Evolutionary conservation across 1,140 invertebrate species (phyloP).

Genomic region (Thaumatotibia leucotreta): DNA sequence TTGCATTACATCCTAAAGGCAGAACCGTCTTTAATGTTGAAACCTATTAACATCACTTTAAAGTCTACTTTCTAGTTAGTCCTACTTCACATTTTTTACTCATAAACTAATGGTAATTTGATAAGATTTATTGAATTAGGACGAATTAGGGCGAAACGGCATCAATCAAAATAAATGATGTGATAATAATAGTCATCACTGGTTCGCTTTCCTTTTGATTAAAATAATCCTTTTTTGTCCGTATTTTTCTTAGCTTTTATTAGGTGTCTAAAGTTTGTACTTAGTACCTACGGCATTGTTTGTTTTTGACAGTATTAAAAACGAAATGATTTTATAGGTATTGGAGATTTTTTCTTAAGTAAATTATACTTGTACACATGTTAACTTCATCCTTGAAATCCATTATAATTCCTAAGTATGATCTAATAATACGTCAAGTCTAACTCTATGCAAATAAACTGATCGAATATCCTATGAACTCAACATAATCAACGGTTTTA

Average conservation of each 20-base stretch:
- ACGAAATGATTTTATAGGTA: too few relatives aligned
- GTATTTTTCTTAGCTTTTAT: not conserved
- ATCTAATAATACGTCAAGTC: not conserved
- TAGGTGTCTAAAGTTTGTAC: too few relatives aligned
- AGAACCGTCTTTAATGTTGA: not conserved
- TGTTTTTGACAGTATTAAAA: too few relatives aligned
- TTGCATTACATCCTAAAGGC: not conserved
- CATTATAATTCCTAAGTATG: not conserved
- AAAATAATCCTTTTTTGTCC: slow-evolving; percentile 24
- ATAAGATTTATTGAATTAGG: slow-evolving; percentile 7
- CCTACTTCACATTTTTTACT: not conserved
- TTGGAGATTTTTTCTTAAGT: too few relatives aligned
- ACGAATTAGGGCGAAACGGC: not conserved
- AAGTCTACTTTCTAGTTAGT: not conserved
- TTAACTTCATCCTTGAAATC: not conserved
- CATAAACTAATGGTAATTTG: not conserved
- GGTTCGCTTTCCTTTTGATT: slow-evolving; percentile 21
- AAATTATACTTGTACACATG: too few relatives aligned
- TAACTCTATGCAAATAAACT: not conserved
- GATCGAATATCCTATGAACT: not conserved
- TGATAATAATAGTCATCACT: not conserved
- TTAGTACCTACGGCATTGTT: too few relatives aligned
- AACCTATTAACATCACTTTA: not conserved
- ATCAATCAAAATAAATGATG: slow-evolving; percentile 12
- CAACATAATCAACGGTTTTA: not conserved